Evolutionary conservation across 37 sponge, comb jelly and placozoan species (phyloP).

Genomic region (Agelas oroides): DNA sequence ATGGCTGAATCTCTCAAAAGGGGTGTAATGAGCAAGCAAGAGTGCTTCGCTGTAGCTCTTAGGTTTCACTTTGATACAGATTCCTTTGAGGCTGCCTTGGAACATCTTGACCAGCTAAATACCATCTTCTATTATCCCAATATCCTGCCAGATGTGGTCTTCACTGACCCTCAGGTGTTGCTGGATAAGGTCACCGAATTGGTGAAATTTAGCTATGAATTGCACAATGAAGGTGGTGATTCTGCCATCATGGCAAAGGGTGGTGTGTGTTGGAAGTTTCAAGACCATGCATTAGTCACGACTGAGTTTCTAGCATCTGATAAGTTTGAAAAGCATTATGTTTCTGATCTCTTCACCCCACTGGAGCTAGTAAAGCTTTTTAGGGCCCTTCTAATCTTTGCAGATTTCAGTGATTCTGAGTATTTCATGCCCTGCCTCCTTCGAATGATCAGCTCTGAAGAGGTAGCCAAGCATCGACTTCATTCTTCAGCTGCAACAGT

Average conservation of each 20-base stretch:
- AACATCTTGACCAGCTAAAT: conserved; percentile 7
- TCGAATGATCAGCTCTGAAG: background rate
- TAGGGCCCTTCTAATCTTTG: conserved; percentile 11
- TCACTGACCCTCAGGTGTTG: conserved; percentile 20
- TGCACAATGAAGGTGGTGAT: background rate
- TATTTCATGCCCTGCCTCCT: conserved; percentile 37
- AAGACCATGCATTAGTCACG: background rate
- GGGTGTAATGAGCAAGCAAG: background rate
- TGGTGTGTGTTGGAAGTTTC: conserved; percentile 1
- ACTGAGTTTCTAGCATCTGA: background rate
- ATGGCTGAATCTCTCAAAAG: background rate
- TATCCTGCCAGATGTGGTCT: conserved; percentile 18
- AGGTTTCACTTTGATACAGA: conserved; percentile 25
- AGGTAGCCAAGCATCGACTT: background rate
- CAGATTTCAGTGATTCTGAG: conserved; percentile 13
- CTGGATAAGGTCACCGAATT: conserved; percentile 27
- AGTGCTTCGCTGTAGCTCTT: conserved; percentile 11
- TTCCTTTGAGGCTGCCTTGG: conserved; percentile 25
- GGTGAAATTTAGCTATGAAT: background rate
- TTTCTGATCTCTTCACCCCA: conserved; percentile 5
- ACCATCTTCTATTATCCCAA: conserved; percentile 31
- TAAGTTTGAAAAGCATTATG: conserved; percentile 6
- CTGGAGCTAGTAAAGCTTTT: conserved; percentile 2
- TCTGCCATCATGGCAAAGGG: no score
- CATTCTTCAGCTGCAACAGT: background rate